Base-by-base conservation (phyloP, 1,140 invertebrate species). In the Lepidurus arcticus region DNA sequence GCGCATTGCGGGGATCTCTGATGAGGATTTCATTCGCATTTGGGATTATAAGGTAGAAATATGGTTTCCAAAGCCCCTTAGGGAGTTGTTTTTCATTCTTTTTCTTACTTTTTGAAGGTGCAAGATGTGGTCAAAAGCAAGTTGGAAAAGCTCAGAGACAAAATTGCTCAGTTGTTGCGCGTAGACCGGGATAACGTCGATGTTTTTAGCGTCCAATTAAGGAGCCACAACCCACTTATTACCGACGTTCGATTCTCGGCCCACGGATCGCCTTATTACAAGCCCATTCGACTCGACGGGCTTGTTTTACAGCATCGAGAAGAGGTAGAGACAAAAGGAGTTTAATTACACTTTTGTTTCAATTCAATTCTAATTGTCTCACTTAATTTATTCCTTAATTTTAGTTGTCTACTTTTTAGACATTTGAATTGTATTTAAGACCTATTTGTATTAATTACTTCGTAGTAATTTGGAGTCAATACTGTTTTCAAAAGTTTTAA, bases 251-350 rank as follows among this genome's bases (percentile, higher is more conserved):
- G 96, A 81, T 99, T 97, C 85, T 91, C 96, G 2, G 97, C 95
- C 8, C 95, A 98, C 86, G 95, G 95, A 1, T 97, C 96, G 0
- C 95, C 96, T 4, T 98, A 97, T 84, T 97, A 97, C 82, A 97
- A 98, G 82, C 92, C 96, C 0, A 94, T 96, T 0, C 90, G 94
- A 86, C 87, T 98, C 47, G 96, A 98, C 85, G 96, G 96, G 34
- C 92, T 97, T 53, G 92, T 98, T 1, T 85, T 96, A n/a, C 93
- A 96, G 89, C 92, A 98, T 84, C 89, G 94, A 80, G 92, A 95
- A 87, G 92, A 96, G 85, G 90, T 91, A 85, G 83, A 24, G 26
- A 16, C 43, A 43, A 65, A 26, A 2, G 21, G 34, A 73, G 42
- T 73, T 42, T 26, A 8, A 13, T 53, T 78, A 7, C 16, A 65